Percentiles rank a stretch among this genome's conserved stretches.
phyloP scores from a whole-genome alignment of 1,140 invertebrate genomes.

The Atta cephalotes region DNA sequence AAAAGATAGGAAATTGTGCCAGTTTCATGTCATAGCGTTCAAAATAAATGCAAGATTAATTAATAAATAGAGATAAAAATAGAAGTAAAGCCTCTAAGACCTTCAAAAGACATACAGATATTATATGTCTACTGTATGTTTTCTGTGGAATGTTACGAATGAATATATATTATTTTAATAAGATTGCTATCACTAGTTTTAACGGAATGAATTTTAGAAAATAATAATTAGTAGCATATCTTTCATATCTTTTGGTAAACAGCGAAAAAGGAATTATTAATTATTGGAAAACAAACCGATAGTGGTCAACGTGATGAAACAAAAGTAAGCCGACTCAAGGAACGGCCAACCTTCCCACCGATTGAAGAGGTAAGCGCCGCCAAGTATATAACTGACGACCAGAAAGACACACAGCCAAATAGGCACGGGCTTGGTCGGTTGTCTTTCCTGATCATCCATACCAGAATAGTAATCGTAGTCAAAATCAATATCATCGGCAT shows the following conservation, averaged over 20 bases:
- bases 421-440: constrained; percentile 91
- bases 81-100: neutral
- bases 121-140: neutral
- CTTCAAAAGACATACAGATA: neutral
- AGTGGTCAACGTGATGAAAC: constrained; percentile 97
- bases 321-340: constrained; percentile 97
- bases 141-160: neutral
- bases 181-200: neutral
- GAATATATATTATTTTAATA: neutral
- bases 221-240: neutral
- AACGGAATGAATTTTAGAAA: too few relatives aligned
- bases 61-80: neutral
- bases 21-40: neutral
- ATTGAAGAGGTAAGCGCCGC: constrained; percentile 94
- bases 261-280: neutral
- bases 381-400: constrained; percentile 95
- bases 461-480: constrained; percentile 85
- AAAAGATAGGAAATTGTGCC: neutral
- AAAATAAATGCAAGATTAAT: neutral
- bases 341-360: constrained; percentile 96
- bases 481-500: constrained; percentile 86
- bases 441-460: constrained; percentile 80
- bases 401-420: constrained; percentile 96
- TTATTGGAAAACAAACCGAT: constrained; percentile 88
- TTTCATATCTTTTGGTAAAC: neutral